Evolutionary conservation across 2,888 invertebrate genomes (phyloP).

Genomic region (Allophyes oxyacanthae): DNA sequence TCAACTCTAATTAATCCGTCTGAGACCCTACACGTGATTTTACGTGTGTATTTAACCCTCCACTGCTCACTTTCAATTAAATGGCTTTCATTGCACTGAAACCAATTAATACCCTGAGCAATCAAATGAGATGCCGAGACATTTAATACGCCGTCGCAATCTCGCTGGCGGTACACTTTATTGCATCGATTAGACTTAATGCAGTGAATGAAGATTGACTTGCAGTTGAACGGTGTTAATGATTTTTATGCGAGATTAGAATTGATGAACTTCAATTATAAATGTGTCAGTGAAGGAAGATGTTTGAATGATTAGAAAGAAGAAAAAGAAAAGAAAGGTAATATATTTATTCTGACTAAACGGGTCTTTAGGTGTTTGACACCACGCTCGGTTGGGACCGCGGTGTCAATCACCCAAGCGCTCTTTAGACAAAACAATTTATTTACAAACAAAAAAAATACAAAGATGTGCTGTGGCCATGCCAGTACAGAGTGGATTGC

Average conservation of each 20-base stretch:
- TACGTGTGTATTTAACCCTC: conserved; percentile 42
- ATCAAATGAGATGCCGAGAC: conserved; percentile 32
- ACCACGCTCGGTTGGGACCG: too few relatives aligned
- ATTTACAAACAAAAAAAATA: too few relatives aligned
- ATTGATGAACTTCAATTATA: neutral
- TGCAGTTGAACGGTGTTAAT: conserved; percentile 5
- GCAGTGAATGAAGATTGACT: conserved; percentile 22
- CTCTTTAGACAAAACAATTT: too few relatives aligned
- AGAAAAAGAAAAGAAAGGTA: too few relatives aligned
- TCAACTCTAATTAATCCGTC: conserved; percentile 33
- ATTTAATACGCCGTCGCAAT: conserved; percentile 40
- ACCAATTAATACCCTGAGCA: conserved; percentile 49
- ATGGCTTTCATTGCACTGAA: conserved; percentile 48
- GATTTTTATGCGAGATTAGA: conserved; percentile 4
- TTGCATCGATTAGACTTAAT: conserved; percentile 45
- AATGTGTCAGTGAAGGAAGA: too few relatives aligned
- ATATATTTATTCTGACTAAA: too few relatives aligned
- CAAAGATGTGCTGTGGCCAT: too few relatives aligned
- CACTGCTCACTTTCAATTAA: conserved; percentile 46
- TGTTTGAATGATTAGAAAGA: too few relatives aligned
- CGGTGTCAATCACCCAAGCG: too few relatives aligned
- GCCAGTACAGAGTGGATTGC: too few relatives aligned
- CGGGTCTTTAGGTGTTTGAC: too few relatives aligned
- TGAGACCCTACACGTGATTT: conserved; percentile 37
- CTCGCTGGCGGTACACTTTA: conserved; percentile 33